phyloP scores from a whole-genome alignment of 2,113 vertebrate genomes.

The Carettochelys insculpta region DNA sequence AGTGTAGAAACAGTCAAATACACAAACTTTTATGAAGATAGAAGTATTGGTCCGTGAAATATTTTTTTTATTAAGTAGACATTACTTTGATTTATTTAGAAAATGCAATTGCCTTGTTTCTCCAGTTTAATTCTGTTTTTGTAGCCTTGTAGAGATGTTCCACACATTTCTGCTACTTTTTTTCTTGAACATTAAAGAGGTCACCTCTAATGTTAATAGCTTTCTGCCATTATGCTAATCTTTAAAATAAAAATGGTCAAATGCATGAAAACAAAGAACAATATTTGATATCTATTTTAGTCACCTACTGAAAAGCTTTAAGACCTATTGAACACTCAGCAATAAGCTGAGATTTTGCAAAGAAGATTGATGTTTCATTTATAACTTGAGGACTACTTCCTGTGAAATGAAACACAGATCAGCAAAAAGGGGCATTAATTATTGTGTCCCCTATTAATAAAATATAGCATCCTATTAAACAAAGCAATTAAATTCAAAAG shows the following conservation, averaged over 20 bases:
- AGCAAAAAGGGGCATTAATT: not conserved
- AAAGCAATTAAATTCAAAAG: constrained; percentile 1
- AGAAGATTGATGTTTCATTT: constrained; percentile 15
- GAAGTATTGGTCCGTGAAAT: not conserved
- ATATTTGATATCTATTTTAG: not conserved
- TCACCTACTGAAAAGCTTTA: not conserved
- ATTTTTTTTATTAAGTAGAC: not conserved
- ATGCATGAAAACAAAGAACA: not conserved
- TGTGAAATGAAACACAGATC: not conserved
- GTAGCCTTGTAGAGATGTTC: not conserved
- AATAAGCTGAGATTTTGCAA: not conserved
- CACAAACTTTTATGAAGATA: not conserved
- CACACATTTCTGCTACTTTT: not conserved
- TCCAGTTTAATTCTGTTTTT: not conserved
- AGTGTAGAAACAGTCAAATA: too few species aligned
- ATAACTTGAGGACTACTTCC: not conserved
- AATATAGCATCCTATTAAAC: not conserved
- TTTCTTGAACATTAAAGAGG: not conserved
- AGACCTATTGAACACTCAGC: not conserved
- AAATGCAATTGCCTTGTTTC: not conserved
- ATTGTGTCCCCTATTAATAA: not conserved
- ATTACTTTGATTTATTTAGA: not conserved
- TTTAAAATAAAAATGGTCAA: not conserved
- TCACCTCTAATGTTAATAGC: not conserved
- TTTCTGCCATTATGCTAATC: not conserved